phyloP scores from a whole-genome alignment of 1,140 invertebrate species.

The Diabrotica virgifera region DNA sequence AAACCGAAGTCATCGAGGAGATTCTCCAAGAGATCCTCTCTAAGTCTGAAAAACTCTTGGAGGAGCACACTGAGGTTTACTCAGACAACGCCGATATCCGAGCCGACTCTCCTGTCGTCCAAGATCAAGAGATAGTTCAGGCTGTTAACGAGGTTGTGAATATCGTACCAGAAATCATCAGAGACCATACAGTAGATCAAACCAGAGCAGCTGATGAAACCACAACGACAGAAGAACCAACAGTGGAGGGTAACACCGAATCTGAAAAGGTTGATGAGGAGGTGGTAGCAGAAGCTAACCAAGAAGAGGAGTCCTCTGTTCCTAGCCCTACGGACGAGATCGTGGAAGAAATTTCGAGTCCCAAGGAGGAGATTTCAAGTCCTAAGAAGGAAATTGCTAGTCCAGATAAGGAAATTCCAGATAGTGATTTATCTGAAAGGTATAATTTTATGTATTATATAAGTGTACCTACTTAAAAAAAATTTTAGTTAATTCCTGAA shows the following conservation, averaged over 20 bases:
- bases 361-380: slow-evolving; percentile 4
- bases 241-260: too few species aligned
- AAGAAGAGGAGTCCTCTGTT: too few species aligned
- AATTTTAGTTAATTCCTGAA: too few species aligned
- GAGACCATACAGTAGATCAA: background rate
- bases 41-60: slow-evolving; percentile 57
- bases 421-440: slow-evolving; percentile 46
- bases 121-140: slow-evolving; percentile 54
- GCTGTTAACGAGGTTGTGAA: slow-evolving; percentile 45
- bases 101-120: slow-evolving; percentile 47
- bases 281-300: too few species aligned
- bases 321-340: too few species aligned
- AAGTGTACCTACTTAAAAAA: too few species aligned
- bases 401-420: slow-evolving; percentile 39
- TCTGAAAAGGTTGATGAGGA: slow-evolving; percentile 3
- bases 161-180: slow-evolving; percentile 35
- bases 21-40: slow-evolving; percentile 59
- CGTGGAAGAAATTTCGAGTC: slow-evolving; percentile 8
- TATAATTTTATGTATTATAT: slow-evolving; percentile 17
- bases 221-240: too few species aligned
- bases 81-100: slow-evolving; percentile 11
- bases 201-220: background rate
- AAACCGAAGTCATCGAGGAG: slow-evolving; percentile 55
- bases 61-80: slow-evolving; percentile 35
- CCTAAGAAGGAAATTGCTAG: slow-evolving; percentile 22